Conservation (phyloP, 2,113 vertebrate genomes). For the Pelmatolapia mariae region DNA sequence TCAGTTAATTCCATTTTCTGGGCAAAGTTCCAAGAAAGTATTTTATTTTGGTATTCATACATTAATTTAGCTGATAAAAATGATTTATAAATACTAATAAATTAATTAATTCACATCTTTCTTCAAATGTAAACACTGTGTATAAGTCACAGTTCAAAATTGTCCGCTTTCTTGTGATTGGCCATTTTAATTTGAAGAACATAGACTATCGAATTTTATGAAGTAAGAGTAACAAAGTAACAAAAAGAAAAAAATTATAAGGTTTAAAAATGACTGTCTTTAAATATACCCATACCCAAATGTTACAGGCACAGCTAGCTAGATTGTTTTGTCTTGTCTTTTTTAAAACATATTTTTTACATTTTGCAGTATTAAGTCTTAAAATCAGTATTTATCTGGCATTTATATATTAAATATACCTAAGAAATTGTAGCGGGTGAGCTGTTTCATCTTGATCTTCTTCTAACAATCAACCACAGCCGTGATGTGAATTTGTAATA, state of each 20-base stretch:
- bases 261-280: not conserved
- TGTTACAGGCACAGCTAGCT: accelerated
- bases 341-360: not conserved
- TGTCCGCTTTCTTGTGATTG: not conserved
- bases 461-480: not conserved
- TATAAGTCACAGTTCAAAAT: not conserved
- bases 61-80: not conserved
- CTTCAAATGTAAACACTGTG: not conserved
- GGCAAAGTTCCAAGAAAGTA: not conserved
- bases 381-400: not conserved
- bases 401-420: not conserved
- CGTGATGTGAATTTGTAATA: not conserved
- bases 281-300: not conserved
- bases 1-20: not conserved
- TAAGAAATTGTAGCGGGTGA: not conserved
- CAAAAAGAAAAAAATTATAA: not conserved
- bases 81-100: not conserved
- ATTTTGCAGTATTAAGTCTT: not conserved
- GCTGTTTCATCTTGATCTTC: not conserved
- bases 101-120: not conserved
- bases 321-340: not conserved
- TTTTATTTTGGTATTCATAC: not conserved
- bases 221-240: not conserved
- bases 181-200: not conserved
- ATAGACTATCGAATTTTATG: not conserved